Evolutionary conservation across 1,140 invertebrate genomes (phyloP), one percentile per base, ranked within the genome.

Genomic region (Thaumetopoea pityocampa): DNA sequence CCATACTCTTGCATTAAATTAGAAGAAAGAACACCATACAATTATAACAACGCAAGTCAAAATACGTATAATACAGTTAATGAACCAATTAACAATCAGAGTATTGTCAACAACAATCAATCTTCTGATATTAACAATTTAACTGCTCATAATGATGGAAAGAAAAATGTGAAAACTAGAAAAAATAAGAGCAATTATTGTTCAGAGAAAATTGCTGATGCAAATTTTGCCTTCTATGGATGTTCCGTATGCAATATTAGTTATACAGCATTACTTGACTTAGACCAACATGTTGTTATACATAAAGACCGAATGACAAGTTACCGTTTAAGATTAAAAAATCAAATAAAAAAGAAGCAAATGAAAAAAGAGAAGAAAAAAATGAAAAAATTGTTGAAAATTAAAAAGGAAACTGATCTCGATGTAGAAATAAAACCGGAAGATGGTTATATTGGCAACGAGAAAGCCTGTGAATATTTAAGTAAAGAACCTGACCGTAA

Each of bases 291-390:
- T 50, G 63, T 83, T 0, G 49, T 61, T 0, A 59, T 52, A 11
- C 79, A 83, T 16, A 79, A 79, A 34, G 72, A 74, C 3, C 67
- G 77, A 11, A 48, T 78, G 42, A 81, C 77, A 0, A 81, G 72
- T 19, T 81, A 80, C 9, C 67, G 70, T 46, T 50, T 79, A 14
- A 59, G 72, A 32, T 46, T 80, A 4, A 67, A 73, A 4, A 81
- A 76, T 42, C 59, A 73, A 37, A 51, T 67, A 0, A 79, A 62
- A 34, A 60, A 65, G 29, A 78, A 72, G 18, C 64, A 73, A 19
- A 27, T 78, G 15, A 76, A 70, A 34, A 78, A 74, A 10, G 67
- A 76, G 24, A 53, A 70, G 29, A 83, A 76, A 11, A 73, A 69
- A 14, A 23, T 65, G 14, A 79, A 68, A 29, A 78, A 78, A 15